Evolutionary conservation across 2,888 invertebrate species (phyloP).

Genomic region (Rhopalosiphum nymphaeae): DNA sequence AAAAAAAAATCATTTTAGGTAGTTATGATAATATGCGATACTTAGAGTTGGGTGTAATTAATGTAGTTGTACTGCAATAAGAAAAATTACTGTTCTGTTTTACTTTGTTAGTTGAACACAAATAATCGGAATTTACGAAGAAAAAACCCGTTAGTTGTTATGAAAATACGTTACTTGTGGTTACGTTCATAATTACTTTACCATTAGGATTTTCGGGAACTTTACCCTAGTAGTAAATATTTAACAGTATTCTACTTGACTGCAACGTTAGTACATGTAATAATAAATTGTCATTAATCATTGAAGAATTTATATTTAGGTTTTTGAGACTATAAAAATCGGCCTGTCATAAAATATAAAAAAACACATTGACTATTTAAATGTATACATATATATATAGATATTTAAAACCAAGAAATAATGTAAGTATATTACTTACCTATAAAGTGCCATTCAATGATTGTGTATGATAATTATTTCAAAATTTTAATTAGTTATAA

Average conservation of each 20-base stretch:
- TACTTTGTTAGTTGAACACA: neutral
- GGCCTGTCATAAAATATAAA: neutral
- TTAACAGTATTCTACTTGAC: neutral
- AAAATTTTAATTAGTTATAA: neutral
- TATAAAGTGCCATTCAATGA: neutral
- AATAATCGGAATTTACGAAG: neutral
- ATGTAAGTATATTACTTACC: neutral
- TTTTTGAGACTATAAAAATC: neutral
- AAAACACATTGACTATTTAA: neutral
- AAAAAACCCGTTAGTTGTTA: neutral
- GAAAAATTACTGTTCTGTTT: neutral
- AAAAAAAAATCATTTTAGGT: neutral
- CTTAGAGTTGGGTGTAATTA: neutral
- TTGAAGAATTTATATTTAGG: neutral
- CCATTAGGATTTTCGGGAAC: neutral
- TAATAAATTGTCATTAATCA: neutral
- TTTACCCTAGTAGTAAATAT: neutral
- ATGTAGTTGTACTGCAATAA: neutral
- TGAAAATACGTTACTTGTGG: neutral
- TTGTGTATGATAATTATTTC: neutral
- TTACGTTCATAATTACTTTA: neutral
- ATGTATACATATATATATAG: rapidly evolving
- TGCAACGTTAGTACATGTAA: neutral
- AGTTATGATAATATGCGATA: neutral
- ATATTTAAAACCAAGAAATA: neutral